A percentile compares a stretch with the other conserved stretches of the same genome.
Conservation (phyloP, 92 coral and sea anemone species). For the Parazoanthus swiftii region DNA sequence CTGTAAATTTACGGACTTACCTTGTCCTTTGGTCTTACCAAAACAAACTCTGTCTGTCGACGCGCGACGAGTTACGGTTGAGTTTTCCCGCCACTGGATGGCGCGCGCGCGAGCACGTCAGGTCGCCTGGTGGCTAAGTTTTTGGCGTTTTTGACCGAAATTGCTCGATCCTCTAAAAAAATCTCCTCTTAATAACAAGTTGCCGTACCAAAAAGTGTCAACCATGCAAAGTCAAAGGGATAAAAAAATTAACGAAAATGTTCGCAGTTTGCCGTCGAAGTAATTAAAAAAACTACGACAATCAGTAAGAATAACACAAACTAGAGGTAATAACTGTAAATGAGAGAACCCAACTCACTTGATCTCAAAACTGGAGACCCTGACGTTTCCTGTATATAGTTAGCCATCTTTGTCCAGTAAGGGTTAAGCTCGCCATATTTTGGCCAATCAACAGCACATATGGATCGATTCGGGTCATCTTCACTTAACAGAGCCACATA, state of each 20-base stretch:
- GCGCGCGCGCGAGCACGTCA: too few relatives aligned
- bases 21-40: too few relatives aligned
- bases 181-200: too few relatives aligned
- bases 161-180: too few relatives aligned
- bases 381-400: constrained; percentile 4
- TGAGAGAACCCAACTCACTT: neutral
- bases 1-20: too few relatives aligned
- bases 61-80: too few relatives aligned
- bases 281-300: neutral
- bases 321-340: neutral
- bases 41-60: too few relatives aligned
- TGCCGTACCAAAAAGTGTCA: too few relatives aligned
- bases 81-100: too few relatives aligned
- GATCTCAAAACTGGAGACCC: constrained; percentile 1
- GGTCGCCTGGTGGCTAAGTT: too few relatives aligned
- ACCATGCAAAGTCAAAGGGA: neutral
- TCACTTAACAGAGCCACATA: constrained; percentile 13
- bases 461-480: constrained; percentile 26
- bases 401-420: constrained; percentile 30
- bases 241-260: neutral
- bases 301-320: neutral
- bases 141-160: too few relatives aligned
- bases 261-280: neutral
- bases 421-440: constrained; percentile 19
- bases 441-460: constrained; percentile 23